phyloP scores from a whole-genome alignment of 1,140 invertebrate species.

The Geopemphigus sp. region DNA sequence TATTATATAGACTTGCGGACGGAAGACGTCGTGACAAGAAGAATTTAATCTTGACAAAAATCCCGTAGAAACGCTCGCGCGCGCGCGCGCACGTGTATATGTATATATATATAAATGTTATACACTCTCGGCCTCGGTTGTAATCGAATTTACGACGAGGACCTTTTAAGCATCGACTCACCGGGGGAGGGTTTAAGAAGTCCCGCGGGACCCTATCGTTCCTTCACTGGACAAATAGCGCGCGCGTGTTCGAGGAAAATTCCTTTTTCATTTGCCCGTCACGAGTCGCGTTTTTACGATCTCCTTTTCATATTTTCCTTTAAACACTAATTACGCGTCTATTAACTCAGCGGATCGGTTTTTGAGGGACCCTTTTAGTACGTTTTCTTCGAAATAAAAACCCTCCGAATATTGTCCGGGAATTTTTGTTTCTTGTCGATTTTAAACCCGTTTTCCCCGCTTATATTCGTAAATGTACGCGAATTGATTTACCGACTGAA shows the following conservation, averaged over 20 bases:
- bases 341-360: not conserved
- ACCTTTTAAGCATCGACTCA: slow-evolving; percentile 24
- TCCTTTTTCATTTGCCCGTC: not conserved
- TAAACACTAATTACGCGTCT: not conserved
- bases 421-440: not conserved
- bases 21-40: slow-evolving; percentile 35
- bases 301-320: not conserved
- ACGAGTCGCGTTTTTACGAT: not conserved
- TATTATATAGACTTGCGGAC: not conserved
- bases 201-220: slow-evolving; percentile 15
- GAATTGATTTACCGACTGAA: slow-evolving; percentile 8
- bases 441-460: not conserved
- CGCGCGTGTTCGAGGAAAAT: not conserved
- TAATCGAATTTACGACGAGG: slow-evolving; percentile 48
- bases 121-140: too few relatives aligned
- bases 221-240: not conserved
- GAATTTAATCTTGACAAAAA: slow-evolving; percentile 49
- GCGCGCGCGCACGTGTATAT: not conserved
- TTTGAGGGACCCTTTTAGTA: not conserved
- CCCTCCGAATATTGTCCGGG: not conserved
- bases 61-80: slow-evolving; percentile 8
- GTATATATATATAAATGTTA: too few relatives aligned
- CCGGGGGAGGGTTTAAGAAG: slow-evolving; percentile 31
- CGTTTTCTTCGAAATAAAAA: not conserved
- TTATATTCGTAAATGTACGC: not conserved